These are phyloP conservation scores for Urechis unicinctus DNA, from an alignment of 2,888 invertebrate species.

Conservation along the genomic window DNA sequence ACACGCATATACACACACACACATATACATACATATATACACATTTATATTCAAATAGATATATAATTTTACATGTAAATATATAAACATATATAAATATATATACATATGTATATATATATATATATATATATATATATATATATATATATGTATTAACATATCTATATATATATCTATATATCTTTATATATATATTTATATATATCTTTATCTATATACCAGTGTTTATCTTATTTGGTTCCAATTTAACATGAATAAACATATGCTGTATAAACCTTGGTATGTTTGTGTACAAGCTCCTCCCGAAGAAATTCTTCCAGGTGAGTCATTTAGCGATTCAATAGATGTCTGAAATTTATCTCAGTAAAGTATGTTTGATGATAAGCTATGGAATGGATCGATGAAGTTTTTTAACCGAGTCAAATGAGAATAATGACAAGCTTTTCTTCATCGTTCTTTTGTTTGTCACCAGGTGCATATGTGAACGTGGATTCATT, in stretches of 20 bases:
- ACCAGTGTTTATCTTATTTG: not conserved
- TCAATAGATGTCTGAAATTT: not conserved
- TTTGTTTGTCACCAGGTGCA: not conserved
- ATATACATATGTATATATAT: slow-evolving; percentile 2
- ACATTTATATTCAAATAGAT: too few species aligned
- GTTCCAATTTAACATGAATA: too few species aligned
- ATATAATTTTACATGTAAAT: not conserved
- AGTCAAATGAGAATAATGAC: not conserved
- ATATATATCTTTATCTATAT: too few species aligned
- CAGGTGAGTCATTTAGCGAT: not conserved
- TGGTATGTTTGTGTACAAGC: too few species aligned
- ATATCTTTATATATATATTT: too few species aligned
- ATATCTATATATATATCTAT: too few species aligned
- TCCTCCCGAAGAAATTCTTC: slow-evolving; percentile 1
- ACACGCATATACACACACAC: too few species aligned
- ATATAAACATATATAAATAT: too few species aligned
- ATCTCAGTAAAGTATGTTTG: not conserved
- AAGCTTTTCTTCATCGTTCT: not conserved
- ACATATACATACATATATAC: too few species aligned
- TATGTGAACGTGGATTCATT: not conserved
- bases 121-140: not conserved
- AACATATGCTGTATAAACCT: too few species aligned
- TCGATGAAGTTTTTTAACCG: not conserved
- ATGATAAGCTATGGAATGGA: not conserved
- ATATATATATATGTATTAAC: too few species aligned